phyloP scores from a whole-genome alignment of 2,888 invertebrate genomes.

The Tipula vernalis region DNA sequence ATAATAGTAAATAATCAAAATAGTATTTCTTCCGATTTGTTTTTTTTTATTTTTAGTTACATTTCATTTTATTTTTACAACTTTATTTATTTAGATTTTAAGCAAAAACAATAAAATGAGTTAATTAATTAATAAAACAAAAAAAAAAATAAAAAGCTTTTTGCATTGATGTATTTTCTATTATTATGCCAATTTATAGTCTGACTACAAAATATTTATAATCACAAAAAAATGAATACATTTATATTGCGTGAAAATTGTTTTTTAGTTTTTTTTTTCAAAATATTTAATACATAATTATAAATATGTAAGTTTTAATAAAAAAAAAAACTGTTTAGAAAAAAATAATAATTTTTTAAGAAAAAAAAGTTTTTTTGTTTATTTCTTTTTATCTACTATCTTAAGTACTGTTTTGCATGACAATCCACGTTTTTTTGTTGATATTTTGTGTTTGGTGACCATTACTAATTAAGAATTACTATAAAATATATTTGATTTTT shows the following conservation, averaged over 20 bases:
- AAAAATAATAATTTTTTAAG: neutral
- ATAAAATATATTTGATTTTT: neutral
- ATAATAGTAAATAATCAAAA: neutral
- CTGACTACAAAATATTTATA: neutral
- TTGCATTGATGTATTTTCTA: conserved; percentile 4
- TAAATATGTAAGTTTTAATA: neutral
- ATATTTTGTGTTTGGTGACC: neutral
- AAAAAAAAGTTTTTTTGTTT: neutral
- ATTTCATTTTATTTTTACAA: neutral
- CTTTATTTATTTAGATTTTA: neutral
- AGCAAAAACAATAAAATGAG: neutral
- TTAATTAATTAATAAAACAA: neutral
- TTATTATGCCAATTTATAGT: neutral
- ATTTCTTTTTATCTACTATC: neutral
- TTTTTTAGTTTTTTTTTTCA: neutral
- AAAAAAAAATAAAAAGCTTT: neutral
- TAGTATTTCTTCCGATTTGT: neutral
- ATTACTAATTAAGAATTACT: neutral
- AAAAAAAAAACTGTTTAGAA: neutral
- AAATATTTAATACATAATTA: neutral
- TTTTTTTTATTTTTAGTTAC: neutral
- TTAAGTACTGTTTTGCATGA: neutral
- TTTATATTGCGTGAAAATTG: neutral
- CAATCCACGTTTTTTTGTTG: neutral
- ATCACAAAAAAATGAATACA: neutral